Base-by-base conservation (phyloP, 2,797 vertebrate species). In the Rhinophrynus dorsalis region DNA sequence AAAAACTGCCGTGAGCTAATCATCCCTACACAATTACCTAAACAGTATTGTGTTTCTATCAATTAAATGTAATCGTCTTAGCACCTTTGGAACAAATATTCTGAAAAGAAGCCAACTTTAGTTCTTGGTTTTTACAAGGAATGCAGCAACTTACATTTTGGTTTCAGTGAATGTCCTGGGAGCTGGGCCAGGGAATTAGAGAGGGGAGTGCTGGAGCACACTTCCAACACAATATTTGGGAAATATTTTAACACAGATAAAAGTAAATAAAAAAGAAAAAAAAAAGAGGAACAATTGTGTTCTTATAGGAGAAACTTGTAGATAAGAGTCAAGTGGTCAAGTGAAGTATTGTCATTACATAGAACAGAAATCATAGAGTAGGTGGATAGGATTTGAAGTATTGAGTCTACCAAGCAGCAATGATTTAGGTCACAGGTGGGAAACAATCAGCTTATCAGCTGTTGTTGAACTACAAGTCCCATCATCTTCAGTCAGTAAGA, bases 201-300 rank as follows among this genome's bases (percentile, higher is more conserved):
- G 51, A 64, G 33, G 33, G 60, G 68, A 72, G 68, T 50, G 40
- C 12, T 12, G 44, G n/a, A 40, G 32, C 37, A 32, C 20, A 57
- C 68, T 50, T 72, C 68, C 68, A 65, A 71, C 59, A 70, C 58
- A 70, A 63, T 63, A 64, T 64, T 64, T 71, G 54, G 60, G 65
- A 72, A 72, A 72, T 72, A 72, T 64, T 64, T 58, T 50, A 58
- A 55, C 10, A 23, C 37, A 37, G 54, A 18, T 18, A 35, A 20
- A 50, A 60, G 65, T 65, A 72, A 72, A 65, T 29, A 61, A 62
- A 45, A 27, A 18, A 35, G 26, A 13, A 42, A 60, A 33, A 59
- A 47, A 27, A 13, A 27, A 55, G 32, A 18, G 3, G n/a, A n/a
- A n/a, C n/a, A n/a, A n/a, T n/a, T n/a, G n/a, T n/a, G n/a, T n/a